phyloP scores from a whole-genome alignment of 2,888 invertebrate genomes.

The Pristionchus fissidentatus region DNA sequence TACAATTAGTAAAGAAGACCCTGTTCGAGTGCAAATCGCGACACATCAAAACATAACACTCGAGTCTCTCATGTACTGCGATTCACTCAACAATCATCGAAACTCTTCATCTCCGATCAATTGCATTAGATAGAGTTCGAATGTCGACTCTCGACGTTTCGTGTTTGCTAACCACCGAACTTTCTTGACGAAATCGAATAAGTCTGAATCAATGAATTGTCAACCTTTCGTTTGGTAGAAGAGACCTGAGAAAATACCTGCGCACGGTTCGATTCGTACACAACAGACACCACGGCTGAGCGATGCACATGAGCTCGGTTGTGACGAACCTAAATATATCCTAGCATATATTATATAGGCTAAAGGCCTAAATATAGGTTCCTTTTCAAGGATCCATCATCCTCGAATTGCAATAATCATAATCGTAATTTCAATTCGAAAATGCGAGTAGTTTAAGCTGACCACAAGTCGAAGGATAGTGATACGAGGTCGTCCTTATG shows the following conservation, averaged over 20 bases:
- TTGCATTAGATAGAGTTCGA: not conserved
- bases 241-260: constrained; percentile 16
- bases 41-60: too few species aligned
- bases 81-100: too few species aligned
- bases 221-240: not conserved
- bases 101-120: too few species aligned
- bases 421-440: too few species aligned
- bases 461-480: not conserved
- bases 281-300: constrained; percentile 20
- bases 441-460: not conserved
- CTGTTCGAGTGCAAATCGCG: too few species aligned
- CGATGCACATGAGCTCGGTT: constrained; percentile 17
- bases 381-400: too few species aligned
- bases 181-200: not conserved
- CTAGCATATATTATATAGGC: too few species aligned
- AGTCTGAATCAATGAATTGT: not conserved
- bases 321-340: not conserved
- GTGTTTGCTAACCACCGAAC: not conserved
- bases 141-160: not conserved
- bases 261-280: constrained; percentile 5
- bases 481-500: not conserved
- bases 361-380: too few species aligned
- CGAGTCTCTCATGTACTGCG: too few species aligned
- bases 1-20: too few species aligned
- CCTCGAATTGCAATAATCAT: too few species aligned